Base-by-base conservation (phyloP, 2,888 invertebrate species). In the Smittia sp. region DNA sequence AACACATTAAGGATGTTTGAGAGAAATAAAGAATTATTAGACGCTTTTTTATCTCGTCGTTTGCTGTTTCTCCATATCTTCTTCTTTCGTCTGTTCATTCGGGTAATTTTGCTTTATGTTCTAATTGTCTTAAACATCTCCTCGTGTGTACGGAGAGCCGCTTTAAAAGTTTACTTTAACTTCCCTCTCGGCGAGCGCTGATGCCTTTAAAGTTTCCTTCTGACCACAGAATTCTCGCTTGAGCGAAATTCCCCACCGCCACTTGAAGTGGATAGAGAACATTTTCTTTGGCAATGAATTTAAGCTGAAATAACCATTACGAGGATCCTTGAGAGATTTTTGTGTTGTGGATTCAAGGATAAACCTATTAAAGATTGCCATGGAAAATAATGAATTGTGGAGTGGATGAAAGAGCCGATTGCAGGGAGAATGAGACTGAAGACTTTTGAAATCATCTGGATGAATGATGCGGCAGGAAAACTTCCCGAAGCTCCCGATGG, bases 11-110 rank as follows among this genome's bases (percentile, higher is more conserved):
- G 72, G 72, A 72, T 72, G 72, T 63, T 69, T 72, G 62, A 41
- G n/a, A n/a, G 62, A 72, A 72, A 72, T 72, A 72, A 72, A 72
- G 72, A 72, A 72, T 72, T 72, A 72, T 72, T 72, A 72, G 72
- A 46, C 24, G 20, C 58, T 41, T 70, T 70, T 70, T 70, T 70
- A 70, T 70, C 70, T 70, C 15, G 20, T 70, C 15, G 20, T 9
- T 58, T 58, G 58, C 24, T 58, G n/a, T 27, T 63, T 63, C 25
- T 25, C 27, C 20, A n/a, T 27, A 58, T 63, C 63, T 63, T 27
- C 22, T 3, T 63, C 63, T 58, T 58, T 18, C 22, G 3, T 46
- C 2, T 46, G 13, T 46, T 46, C 15, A 46, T 15, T 46, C 46
- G 58, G 58, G 58, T 58, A 58, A 58, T 58, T 58, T 58, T 58